Evolutionary conservation across 2,797 vertebrate genomes (phyloP), one percentile per base, ranked within the genome.

Genomic region (Gymnodraco acuticeps): DNA sequence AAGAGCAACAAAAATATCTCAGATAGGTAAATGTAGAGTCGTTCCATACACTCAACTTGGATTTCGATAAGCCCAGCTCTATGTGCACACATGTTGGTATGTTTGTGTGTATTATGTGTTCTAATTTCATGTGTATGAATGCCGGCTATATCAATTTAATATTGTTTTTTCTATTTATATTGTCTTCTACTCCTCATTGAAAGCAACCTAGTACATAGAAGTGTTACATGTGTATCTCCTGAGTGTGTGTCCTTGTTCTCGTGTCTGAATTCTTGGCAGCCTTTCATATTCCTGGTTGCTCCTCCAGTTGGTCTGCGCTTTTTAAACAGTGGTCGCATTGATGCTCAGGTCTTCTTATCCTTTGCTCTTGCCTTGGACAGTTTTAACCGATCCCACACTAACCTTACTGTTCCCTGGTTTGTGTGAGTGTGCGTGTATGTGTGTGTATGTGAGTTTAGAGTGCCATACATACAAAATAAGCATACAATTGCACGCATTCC

Each of bases 291-390:
- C 72, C 66, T 80, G 53, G 47, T 54, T 42, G 46, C 64, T 76
- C 62, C 73, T 82, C 62, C 69, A 82, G 77, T 82, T 69, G 27
- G 69, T 78, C 71, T 75, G 64, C 31, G 1, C 59, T 67, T 59
- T 64, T 74, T 46, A 69, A 90, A 92, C 88, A 90, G 77, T 64
- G 77, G 67, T 75, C 73, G 89, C 85, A 88, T 91, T 89, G 91
- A 91, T 80, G 62, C 85, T 80, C 27, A 19, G 23, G 70, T 81
- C 75, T 55, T 79, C 70, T 76, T 73, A 52, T 86, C 61, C 75
- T 85, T 69, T 70, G 27, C 72, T 72, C 11, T 47, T 42, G 59
- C 68, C 63, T 76, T 56, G 38, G 69, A 83, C 72, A 64, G 59
- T 83, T 89, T 75, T 68, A 66, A 78, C 72, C 62, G 20, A 58